A percentile compares a stretch with the other conserved stretches of the same genome.
These are phyloP conservation scores for Camponotus pennsylvanicus DNA, from an alignment of 1,140 invertebrate species.

Conservation along the genomic window DNA sequence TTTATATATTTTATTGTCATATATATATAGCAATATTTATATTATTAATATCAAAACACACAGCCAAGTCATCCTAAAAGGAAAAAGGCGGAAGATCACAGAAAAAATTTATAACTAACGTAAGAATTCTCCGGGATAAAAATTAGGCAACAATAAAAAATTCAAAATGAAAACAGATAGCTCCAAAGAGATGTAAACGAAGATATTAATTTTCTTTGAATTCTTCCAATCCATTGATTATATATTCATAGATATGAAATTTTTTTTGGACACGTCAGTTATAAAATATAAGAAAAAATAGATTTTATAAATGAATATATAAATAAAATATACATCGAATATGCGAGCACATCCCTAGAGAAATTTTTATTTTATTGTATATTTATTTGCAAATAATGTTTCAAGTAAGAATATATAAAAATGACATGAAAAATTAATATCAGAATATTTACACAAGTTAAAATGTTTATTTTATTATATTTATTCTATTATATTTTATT, in stretches of 20 bases:
- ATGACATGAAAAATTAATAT: neutral
- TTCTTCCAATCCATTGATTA: slow-evolving; percentile 18
- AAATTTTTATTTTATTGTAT: neutral
- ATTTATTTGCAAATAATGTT: neutral
- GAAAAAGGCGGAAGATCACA: too few species aligned
- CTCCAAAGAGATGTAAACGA: neutral
- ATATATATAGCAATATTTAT: too few species aligned
- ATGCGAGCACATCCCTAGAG: neutral
- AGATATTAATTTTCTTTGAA: neutral
- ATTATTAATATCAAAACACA: too few species aligned
- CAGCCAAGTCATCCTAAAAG: neutral
- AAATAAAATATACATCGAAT: neutral
- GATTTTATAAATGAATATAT: neutral
- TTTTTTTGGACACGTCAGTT: too few species aligned
- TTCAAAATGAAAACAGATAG: neutral
- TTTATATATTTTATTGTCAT: too few species aligned
- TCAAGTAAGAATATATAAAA: neutral
- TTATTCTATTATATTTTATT: neutral
- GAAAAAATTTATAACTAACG: neutral
- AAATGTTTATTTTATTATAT: neutral
- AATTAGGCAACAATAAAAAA: neutral
- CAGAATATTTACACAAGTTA: neutral
- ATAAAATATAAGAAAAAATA: slow-evolving; percentile 9
- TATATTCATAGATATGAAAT: neutral
- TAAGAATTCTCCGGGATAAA: neutral